Evolutionary conservation across 2,113 vertebrate species (phyloP).

Genomic region (Globicephala melas): DNA sequence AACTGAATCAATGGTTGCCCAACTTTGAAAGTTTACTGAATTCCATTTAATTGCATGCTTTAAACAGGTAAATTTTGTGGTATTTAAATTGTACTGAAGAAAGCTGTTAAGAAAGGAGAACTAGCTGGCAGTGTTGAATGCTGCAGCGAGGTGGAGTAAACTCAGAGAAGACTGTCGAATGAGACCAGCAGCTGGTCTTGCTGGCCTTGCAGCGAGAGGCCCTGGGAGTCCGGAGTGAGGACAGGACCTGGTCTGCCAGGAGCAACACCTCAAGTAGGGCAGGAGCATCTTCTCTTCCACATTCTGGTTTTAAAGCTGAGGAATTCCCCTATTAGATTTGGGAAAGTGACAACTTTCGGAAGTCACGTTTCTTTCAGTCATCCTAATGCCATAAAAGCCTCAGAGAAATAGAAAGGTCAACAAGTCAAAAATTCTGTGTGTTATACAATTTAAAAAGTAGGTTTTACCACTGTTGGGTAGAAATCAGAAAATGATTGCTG

Average conservation of each 20-base stretch:
- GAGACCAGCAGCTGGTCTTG: rapidly evolving
- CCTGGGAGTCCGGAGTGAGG: background rate
- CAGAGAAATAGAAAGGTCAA: background rate
- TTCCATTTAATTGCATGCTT: background rate
- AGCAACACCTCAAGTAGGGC: background rate
- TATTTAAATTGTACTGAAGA: background rate
- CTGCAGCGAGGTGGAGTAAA: background rate
- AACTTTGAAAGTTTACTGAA: background rate
- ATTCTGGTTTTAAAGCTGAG: background rate
- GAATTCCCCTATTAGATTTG: background rate
- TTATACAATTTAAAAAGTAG: background rate
- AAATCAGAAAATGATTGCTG: background rate
- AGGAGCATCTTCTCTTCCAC: background rate
- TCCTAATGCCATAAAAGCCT: background rate
- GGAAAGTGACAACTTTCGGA: background rate
- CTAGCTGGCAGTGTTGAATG: too few species aligned
- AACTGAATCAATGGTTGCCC: background rate
- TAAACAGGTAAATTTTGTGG: background rate
- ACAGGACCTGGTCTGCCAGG: background rate
- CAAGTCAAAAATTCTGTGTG: background rate
- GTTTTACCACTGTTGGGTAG: background rate
- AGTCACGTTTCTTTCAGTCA: background rate
- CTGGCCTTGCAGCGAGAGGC: background rate
- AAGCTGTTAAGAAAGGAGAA: background rate
- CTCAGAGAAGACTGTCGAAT: background rate